phyloP scores from a whole-genome alignment of 1,140 invertebrate genomes.

The Ooceraea biroi region DNA sequence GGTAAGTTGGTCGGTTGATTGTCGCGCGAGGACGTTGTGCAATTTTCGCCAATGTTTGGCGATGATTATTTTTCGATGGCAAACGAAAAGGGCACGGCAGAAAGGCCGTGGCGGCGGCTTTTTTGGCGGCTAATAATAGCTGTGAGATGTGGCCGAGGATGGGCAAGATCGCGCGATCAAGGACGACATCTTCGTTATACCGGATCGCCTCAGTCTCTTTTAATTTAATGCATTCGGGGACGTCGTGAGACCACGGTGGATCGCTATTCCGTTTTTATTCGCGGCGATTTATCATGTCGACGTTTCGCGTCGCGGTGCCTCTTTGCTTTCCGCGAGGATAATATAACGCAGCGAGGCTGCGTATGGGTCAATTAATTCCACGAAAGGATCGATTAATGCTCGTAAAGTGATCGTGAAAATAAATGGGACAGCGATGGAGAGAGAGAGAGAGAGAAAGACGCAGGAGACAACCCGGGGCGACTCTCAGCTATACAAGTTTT shows the following conservation, averaged over 20 bases:
- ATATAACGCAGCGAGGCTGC: constrained; percentile 5
- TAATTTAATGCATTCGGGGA: constrained; percentile 37
- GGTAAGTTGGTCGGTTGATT: no score
- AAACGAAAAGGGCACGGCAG: neutral
- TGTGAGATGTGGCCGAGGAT: constrained; percentile 25
- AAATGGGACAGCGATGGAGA: neutral
- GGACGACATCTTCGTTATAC: constrained; percentile 48
- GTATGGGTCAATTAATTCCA: constrained; percentile 8
- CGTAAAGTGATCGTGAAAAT: neutral
- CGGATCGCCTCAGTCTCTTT: neutral
- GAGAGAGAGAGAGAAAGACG: neutral
- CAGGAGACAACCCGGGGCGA: neutral
- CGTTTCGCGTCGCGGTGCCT: neutral
- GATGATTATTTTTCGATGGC: constrained; percentile 5
- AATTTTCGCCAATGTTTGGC: constrained; percentile 9
- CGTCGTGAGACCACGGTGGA: neutral
- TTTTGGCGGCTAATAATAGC: constrained; percentile 31
- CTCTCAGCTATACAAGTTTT: constrained; percentile 64
- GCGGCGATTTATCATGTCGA: constrained; percentile 16
- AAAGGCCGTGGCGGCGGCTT: neutral
- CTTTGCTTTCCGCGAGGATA: neutral
- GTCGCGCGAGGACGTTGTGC: neutral
- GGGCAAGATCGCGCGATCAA: constrained; percentile 30
- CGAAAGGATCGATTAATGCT: neutral
- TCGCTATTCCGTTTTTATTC: neutral